Evolutionary conservation across 2,888 invertebrate species (phyloP).

Genomic region (Standfussiana lucernea): DNA sequence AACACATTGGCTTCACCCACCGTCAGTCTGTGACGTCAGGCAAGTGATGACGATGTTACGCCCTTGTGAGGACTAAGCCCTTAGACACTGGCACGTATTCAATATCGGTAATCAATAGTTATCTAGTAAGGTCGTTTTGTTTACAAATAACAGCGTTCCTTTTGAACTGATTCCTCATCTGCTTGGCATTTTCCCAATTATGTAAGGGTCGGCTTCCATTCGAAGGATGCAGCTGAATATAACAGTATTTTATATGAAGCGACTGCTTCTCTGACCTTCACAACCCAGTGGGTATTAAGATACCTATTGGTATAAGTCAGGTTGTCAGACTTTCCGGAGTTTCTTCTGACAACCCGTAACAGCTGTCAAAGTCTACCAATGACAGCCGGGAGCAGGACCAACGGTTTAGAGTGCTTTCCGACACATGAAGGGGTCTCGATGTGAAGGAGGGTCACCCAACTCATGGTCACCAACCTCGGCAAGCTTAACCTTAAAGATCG

Average conservation of each 20-base stretch:
- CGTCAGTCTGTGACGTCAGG: not conserved
- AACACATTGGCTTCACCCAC: conserved; percentile 15
- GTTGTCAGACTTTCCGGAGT: not conserved
- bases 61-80: conserved; percentile 24
- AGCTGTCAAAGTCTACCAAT: not conserved
- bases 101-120: conserved; percentile 37
- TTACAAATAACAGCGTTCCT: conserved; percentile 10
- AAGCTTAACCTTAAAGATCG: not conserved
- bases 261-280: not conserved
- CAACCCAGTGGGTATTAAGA: not conserved
- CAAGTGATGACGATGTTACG: not conserved
- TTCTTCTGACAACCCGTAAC: not conserved
- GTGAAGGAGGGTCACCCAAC: not conserved
- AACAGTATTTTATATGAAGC: not conserved
- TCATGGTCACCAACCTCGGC: not conserved
- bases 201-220: not conserved
- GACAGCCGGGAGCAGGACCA: not conserved
- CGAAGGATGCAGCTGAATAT: not conserved
- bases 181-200: not conserved
- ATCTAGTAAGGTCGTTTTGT: conserved; percentile 14
- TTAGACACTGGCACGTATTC: conserved; percentile 22
- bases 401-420: not conserved
- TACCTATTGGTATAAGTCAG: not conserved
- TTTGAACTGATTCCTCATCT: not conserved
- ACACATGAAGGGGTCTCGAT: not conserved